phyloP scores from a whole-genome alignment of 2,888 invertebrate genomes.

The Netelia fuscicornis region DNA sequence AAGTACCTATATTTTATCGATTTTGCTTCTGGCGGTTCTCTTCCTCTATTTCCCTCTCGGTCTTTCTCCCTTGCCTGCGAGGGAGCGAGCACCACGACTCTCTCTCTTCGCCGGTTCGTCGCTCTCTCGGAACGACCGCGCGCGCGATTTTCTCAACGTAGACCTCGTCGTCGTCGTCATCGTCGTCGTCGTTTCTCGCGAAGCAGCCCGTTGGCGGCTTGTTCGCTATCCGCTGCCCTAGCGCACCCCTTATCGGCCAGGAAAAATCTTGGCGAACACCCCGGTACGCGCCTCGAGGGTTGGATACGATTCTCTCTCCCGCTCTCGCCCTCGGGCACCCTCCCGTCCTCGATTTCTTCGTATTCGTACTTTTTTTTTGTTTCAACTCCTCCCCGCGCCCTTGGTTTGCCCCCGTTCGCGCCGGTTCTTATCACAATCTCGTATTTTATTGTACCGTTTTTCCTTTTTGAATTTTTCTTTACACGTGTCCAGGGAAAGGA shows the following conservation, averaged over 20 bases:
- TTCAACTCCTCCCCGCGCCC: background rate
- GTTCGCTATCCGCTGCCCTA: conserved; percentile 44
- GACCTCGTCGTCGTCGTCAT: conserved; percentile 9
- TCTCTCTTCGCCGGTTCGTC: conserved; percentile 46
- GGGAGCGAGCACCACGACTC: conserved; percentile 52
- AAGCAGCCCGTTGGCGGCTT: conserved; percentile 56
- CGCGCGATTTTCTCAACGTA: conserved; percentile 52
- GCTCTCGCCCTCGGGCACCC: conserved; percentile 11
- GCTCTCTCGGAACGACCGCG: conserved; percentile 55
- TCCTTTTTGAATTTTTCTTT: too few species aligned
- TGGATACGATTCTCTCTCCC: conserved; percentile 2
- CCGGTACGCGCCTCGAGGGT: conserved; percentile 34
- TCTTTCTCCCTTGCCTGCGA: conserved; percentile 36
- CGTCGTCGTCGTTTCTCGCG: background rate
- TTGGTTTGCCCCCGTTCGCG: background rate
- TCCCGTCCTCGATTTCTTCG: conserved; percentile 44
- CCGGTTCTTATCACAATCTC: conserved; percentile 5
- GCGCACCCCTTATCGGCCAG: conserved; percentile 56
- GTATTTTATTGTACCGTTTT: too few species aligned
- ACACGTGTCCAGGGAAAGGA: background rate
- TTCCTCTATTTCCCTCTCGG: conserved; percentile 15
- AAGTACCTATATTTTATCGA: conserved; percentile 66
- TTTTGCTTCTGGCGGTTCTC: conserved; percentile 58
- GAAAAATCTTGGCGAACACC: conserved; percentile 54
- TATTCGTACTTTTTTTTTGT: background rate